Percentiles rank a stretch among this genome's conserved stretches.
phyloP scores from a whole-genome alignment of 2,797 vertebrate species.

The Anisognathus igniventris region DNA sequence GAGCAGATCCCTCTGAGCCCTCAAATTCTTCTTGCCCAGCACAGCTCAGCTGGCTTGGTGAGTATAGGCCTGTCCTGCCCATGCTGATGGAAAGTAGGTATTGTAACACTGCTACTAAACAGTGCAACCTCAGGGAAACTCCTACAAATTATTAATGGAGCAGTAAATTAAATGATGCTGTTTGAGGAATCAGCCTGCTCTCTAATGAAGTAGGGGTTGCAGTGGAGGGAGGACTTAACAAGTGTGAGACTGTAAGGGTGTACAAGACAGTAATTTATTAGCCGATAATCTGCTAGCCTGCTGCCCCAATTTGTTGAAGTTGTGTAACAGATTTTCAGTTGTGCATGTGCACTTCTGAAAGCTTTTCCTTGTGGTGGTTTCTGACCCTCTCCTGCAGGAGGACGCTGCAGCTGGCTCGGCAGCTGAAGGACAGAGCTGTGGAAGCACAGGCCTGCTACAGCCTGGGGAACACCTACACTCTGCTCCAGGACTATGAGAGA shows the following conservation, averaged over 20 bases:
- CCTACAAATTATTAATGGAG: neutral
- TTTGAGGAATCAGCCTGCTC: neutral
- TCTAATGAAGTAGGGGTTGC: neutral
- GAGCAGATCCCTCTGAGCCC: neutral
- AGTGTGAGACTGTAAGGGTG: neutral
- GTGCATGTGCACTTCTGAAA: neutral
- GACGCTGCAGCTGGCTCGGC: constrained; percentile 87
- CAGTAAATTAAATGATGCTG: neutral
- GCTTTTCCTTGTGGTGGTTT: neutral
- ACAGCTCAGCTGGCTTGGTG: neutral
- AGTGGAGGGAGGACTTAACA: neutral
- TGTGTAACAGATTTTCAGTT: neutral
- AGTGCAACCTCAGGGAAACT: neutral
- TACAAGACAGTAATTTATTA: neutral
- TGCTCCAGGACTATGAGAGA: constrained; percentile 92
- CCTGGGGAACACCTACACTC: constrained; percentile 90
- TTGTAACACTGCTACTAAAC: neutral
- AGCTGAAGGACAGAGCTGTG: constrained; percentile 89
- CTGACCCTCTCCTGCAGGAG: constrained; percentile 72
- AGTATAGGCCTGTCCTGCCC: neutral
- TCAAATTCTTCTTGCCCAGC: neutral
- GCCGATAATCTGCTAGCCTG: neutral
- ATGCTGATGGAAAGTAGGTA: neutral
- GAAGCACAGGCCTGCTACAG: constrained; percentile 96
- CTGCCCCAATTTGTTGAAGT: neutral